Evolutionary conservation across 2,113 vertebrate species (phyloP).

Genomic region (Petrocephalus microphthalmus): DNA sequence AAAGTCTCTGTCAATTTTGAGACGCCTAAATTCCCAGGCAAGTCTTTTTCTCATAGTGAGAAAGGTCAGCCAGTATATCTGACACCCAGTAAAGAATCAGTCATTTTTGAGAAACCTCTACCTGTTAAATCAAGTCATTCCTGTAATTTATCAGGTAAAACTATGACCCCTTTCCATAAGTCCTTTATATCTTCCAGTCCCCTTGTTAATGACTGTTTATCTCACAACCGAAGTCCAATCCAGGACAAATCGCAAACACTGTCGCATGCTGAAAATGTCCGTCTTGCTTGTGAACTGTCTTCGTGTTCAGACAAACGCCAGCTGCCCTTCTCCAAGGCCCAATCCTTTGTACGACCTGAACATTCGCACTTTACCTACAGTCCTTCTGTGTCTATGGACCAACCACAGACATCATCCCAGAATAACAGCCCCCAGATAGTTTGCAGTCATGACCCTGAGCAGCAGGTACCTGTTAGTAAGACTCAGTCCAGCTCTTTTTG

Average conservation of each 20-base stretch:
- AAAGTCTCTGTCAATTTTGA: slow-evolving; percentile 37
- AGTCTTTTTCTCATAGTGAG: slow-evolving; percentile 38
- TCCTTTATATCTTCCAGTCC: slow-evolving; percentile 54
- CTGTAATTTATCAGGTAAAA: slow-evolving; percentile 40
- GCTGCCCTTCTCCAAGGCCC: slow-evolving; percentile 40
- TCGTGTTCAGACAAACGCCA: slow-evolving; percentile 46
- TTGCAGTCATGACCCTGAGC: slow-evolving; percentile 44
- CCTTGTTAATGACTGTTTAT: slow-evolving; percentile 35
- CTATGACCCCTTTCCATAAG: slow-evolving; percentile 45
- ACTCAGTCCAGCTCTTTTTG: slow-evolving; percentile 48
- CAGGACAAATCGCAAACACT: slow-evolving; percentile 41
- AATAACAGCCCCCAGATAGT: slow-evolving; percentile 50
- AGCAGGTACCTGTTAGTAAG: slow-evolving; percentile 50
- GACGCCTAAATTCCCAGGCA: slow-evolving; percentile 32
- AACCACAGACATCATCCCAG: slow-evolving; percentile 38
- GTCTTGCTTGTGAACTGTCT: slow-evolving; percentile 16
- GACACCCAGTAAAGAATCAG: slow-evolving; percentile 40
- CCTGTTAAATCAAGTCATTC: slow-evolving; percentile 41
- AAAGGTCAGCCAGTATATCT: slow-evolving; percentile 41
- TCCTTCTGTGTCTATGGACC: slow-evolving; percentile 41
- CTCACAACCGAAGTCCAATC: slow-evolving; percentile 44
- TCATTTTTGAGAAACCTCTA: slow-evolving; percentile 30
- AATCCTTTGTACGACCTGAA: slow-evolving; percentile 46
- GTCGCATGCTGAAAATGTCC: slow-evolving; percentile 33
- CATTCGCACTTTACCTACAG: slow-evolving; percentile 54